Percentiles rank a stretch among this genome's conserved stretches.
Evolutionary conservation across 2,797 vertebrate species (phyloP).

Genomic region (Microcaecilia unicolor): DNA sequence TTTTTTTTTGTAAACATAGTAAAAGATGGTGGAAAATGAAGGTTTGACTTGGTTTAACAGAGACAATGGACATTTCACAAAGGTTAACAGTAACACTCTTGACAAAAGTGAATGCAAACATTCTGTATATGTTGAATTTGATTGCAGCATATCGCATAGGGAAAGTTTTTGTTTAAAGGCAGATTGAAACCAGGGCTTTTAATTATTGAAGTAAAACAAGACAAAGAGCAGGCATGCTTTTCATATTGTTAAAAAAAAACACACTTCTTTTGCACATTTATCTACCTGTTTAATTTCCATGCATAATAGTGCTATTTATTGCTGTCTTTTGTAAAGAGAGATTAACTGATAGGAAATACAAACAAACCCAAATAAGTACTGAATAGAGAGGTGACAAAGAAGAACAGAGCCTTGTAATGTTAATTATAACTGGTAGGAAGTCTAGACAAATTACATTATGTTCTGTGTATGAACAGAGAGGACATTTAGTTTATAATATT

Average conservation of each 20-base stretch:
- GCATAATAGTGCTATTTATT: conserved; percentile 57
- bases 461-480: conserved; percentile 38
- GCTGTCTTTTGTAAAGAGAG: conserved; percentile 56
- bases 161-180: conserved; percentile 51
- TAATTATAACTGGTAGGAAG: conserved; percentile 60
- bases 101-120: conserved; percentile 54
- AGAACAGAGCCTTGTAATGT: conserved; percentile 51
- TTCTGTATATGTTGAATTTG: conserved; percentile 55
- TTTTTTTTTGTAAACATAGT: conserved; percentile 23
- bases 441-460: conserved; percentile 48
- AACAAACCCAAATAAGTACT: conserved; percentile 57
- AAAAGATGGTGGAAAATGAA: too few species aligned
- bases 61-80: conserved; percentile 44
- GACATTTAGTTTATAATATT: conserved; percentile 26
- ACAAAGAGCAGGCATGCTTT: conserved; percentile 39
- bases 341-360: conserved; percentile 63
- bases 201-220: conserved; percentile 58
- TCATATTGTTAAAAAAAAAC: conserved; percentile 32
- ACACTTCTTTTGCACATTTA: conserved; percentile 47
- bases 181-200: conserved; percentile 36
- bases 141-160: conserved; percentile 39
- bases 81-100: conserved; percentile 48
- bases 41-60: conserved; percentile 51
- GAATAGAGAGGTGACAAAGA: conserved; percentile 61
- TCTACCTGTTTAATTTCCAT: conserved; percentile 58